Conservation (phyloP, 1,140 invertebrate genomes). For the Planococcus citri region DNA sequence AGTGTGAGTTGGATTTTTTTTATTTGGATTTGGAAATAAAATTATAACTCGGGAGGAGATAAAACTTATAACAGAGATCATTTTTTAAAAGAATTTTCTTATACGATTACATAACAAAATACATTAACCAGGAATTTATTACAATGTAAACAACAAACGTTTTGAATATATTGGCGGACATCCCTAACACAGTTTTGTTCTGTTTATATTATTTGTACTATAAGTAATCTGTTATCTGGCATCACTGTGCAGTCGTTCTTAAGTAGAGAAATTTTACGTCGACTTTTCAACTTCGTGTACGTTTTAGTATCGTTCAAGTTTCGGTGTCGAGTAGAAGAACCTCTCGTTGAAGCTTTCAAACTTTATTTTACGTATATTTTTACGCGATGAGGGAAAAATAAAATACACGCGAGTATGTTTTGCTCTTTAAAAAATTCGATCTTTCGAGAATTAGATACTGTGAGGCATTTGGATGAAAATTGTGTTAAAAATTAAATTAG, state of each 20-base stretch:
- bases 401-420: too few species aligned
- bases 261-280: not conserved
- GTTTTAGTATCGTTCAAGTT: not conserved
- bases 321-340: too few species aligned
- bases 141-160: not conserved
- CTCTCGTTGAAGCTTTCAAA: too few species aligned
- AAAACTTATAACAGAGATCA: slow-evolving; percentile 11
- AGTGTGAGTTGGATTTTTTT: not conserved
- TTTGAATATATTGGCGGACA: slow-evolving; percentile 8
- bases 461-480: too few species aligned
- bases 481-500: not conserved
- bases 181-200: slow-evolving; percentile 9
- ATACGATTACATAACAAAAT: slow-evolving; percentile 18
- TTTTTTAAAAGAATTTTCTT: not conserved
- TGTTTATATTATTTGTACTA: not conserved
- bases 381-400: too few species aligned
- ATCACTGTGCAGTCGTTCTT: not conserved
- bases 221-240: not conserved
- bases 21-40: not conserved
- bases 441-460: too few species aligned
- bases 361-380: too few species aligned
- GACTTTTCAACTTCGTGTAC: not conserved
- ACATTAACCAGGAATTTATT: slow-evolving; percentile 12
- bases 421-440: too few species aligned
- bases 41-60: not conserved